A percentile compares a stretch with the other conserved stretches of the same genome.
phyloP scores from a whole-genome alignment of 2,797 vertebrate genomes.

The Pantherophis vulpinus region DNA sequence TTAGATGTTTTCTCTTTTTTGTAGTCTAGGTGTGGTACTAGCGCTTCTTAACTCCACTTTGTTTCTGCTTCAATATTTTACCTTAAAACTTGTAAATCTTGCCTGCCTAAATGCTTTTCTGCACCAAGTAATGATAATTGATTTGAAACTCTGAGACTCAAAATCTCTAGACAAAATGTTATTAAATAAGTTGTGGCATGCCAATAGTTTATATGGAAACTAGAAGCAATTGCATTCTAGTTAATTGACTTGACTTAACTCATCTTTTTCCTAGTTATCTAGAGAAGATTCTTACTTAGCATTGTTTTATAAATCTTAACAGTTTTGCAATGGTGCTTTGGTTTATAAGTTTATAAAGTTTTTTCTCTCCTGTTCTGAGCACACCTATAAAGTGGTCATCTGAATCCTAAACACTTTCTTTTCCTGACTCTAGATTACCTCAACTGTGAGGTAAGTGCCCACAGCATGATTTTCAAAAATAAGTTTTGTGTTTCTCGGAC shows the following conservation, averaged over 20 bases:
- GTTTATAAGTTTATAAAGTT: background rate
- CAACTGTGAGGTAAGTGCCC: background rate
- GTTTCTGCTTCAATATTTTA: background rate
- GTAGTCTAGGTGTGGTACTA: background rate
- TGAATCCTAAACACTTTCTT: background rate
- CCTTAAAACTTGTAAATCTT: background rate
- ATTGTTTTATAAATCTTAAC: background rate
- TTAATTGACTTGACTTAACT: background rate
- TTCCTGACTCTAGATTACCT: background rate
- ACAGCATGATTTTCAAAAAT: background rate
- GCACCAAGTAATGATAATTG: background rate
- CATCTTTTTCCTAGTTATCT: background rate
- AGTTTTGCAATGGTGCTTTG: background rate
- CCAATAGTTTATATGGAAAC: background rate
- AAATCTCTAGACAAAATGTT: background rate
- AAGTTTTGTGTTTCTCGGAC: background rate
- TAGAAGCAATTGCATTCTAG: background rate
- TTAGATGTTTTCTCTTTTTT: background rate
- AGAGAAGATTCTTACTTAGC: background rate
- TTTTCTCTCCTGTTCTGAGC: background rate
- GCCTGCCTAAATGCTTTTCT: background rate
- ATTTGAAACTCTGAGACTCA: background rate
- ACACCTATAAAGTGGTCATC: background rate
- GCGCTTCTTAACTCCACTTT: background rate
- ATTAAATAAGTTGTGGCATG: background rate